Percentiles rank a stretch among this genome's conserved stretches.
These are phyloP conservation scores for Tipula confusa DNA, from an alignment of 2,888 invertebrate genomes.

Conservation along the genomic window DNA sequence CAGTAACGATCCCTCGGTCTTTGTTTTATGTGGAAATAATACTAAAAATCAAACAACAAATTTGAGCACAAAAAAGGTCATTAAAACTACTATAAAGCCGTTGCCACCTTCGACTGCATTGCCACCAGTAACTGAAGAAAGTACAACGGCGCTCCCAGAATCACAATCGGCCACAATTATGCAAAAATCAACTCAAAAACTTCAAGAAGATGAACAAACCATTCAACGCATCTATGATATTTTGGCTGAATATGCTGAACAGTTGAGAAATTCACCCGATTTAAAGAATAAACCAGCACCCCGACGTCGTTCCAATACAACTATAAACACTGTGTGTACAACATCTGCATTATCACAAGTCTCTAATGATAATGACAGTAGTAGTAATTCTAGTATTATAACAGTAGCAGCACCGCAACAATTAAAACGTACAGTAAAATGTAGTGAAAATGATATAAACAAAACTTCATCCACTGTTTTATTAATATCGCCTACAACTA, in stretches of 20 bases:
- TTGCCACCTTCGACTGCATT: neutral
- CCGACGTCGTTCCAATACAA: slow-evolving; percentile 67
- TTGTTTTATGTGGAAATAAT: neutral
- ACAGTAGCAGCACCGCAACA: slow-evolving; percentile 31
- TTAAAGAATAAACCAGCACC: slow-evolving; percentile 76
- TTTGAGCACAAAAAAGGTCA: neutral
- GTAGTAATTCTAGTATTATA: slow-evolving; percentile 53
- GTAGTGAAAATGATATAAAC: neutral
- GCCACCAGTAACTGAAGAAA: neutral
- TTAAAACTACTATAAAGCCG: neutral
- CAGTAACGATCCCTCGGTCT: neutral
- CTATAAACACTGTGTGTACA: slow-evolving; percentile 65
- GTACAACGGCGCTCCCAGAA: neutral
- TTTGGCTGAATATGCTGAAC: slow-evolving; percentile 74
- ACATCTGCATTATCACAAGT: slow-evolving; percentile 59
- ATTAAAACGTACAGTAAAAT: neutral
- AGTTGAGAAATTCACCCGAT: slow-evolving; percentile 73
- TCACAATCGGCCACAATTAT: neutral
- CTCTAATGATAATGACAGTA: slow-evolving; percentile 58
- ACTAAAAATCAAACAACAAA: neutral
- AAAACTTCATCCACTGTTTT: neutral
- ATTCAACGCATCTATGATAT: slow-evolving; percentile 75
- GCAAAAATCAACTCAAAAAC: slow-evolving; percentile 54
- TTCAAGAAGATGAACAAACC: slow-evolving; percentile 75
- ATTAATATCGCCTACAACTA: neutral